Evolutionary conservation across 1,140 invertebrate species (phyloP), one percentile per base, ranked within the genome.

Genomic region (Bombus confusus): DNA sequence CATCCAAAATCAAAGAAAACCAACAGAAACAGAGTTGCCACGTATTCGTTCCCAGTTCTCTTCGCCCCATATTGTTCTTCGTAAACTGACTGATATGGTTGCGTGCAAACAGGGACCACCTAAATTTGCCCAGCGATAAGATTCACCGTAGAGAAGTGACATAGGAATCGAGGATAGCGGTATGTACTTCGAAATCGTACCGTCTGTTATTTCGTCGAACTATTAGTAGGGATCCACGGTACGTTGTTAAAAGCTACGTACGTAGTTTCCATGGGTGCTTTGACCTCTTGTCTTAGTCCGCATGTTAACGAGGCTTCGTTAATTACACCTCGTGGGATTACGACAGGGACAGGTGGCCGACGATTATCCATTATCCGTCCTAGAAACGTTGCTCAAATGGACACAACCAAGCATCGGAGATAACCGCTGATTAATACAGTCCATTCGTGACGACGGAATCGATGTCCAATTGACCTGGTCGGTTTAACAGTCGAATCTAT

Each of bases 321-420:
- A 92, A 92, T 92, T 92, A 91, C 87, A 90, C 81, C 89, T 86
- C 83, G 86, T 41, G 86, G 88, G 87, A 92, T 92, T 92, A 92
- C 86, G 76, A 87, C 77, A 85, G 81, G 87, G 90, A 92, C 92
- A 92, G 92, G 92, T 92, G 91, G 89, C 87, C 87, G 66, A 85
- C 87, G 82, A 89, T 87, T 88, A 87, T 83, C 91, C 83, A 91
- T 89, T 91, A 86, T 89, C 86, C 71, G 84, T 89, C 82, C 79
- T 90, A 83, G 86, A 91, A 89, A 91, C 78, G 80, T 76, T 77
- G 85, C 64, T 82, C 79, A 74, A 62, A 80, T 69, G 62, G 79
- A 86, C 69, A 80, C 86, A 34, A 57, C 74, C 77, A 39, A 89
- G 79, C 71, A 66, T 87, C 59, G 75, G 39, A 87, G 88, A 87